A percentile compares a stretch with the other conserved stretches of the same genome.
phyloP scores from a whole-genome alignment of 2,888 invertebrate species.

The Orthosia gracilis region DNA sequence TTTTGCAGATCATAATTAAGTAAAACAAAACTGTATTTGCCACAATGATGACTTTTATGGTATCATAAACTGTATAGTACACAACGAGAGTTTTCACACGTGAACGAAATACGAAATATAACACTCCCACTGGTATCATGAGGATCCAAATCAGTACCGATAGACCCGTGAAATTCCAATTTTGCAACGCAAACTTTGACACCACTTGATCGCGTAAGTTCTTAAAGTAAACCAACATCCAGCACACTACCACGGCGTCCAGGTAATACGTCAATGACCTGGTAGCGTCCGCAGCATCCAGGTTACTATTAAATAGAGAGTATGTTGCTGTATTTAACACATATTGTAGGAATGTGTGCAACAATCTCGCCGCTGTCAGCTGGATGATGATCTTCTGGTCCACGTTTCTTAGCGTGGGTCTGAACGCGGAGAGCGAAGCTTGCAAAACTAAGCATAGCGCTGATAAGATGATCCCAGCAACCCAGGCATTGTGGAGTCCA shows the following conservation, averaged over 20 bases:
- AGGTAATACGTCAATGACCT: conserved; percentile 68
- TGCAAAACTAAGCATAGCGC: conserved; percentile 71
- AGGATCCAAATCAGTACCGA: conserved; percentile 73
- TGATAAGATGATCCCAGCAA: conserved; percentile 74
- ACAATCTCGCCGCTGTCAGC: conserved; percentile 74
- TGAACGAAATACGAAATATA: conserved; percentile 23
- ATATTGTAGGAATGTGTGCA: conserved; percentile 73
- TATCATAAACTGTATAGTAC: conserved; percentile 55
- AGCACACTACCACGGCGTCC: conserved; percentile 74
- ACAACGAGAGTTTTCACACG: too few relatives aligned
- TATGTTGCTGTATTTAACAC: conserved; percentile 6
- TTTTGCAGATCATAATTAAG: conserved; percentile 72
- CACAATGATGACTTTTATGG: conserved; percentile 75
- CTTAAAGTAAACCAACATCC: conserved; percentile 82
- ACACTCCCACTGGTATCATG: conserved; percentile 70
- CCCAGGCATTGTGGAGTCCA: conserved; percentile 62
- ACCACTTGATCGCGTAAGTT: conserved; percentile 81
- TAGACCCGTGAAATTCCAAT: conserved; percentile 63
- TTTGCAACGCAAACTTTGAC: conserved; percentile 69
- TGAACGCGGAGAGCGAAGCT: conserved; percentile 65
- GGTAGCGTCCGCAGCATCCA: not conserved
- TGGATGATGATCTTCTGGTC: conserved; percentile 79
- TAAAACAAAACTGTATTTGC: conserved; percentile 74
- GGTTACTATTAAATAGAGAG: not conserved
- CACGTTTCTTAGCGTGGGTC: conserved; percentile 74